These are phyloP conservation scores for Hyla sarda DNA, from an alignment of 2,113 vertebrate genomes.

Conservation along the genomic window DNA sequence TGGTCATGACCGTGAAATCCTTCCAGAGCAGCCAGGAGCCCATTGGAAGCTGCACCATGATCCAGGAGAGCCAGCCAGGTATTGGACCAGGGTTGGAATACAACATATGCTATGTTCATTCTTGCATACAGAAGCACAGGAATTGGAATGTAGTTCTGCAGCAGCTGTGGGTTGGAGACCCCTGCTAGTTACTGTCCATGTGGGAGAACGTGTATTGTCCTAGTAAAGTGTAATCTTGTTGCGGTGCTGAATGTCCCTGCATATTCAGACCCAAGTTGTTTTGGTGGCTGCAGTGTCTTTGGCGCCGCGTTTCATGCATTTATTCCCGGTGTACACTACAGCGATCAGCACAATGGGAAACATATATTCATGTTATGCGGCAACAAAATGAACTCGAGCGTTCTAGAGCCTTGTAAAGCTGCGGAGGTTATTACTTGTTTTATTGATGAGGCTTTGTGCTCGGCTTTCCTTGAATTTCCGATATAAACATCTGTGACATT, in stretches of 20 bases:
- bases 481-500: neutral
- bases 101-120: no score
- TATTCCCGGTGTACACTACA: neutral
- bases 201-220: neutral
- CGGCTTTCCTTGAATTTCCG: neutral
- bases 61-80: no score
- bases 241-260: neutral
- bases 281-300: neutral
- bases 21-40: no score
- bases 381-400: neutral
- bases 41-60: no score
- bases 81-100: no score
- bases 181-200: neutral
- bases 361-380: neutral
- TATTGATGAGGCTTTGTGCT: neutral
- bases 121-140: no score
- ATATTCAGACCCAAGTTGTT: slow-evolving; percentile 7
- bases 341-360: neutral
- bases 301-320: neutral
- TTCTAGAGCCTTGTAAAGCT: neutral
- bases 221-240: neutral
- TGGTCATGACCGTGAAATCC: no score
- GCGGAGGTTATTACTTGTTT: slow-evolving; percentile 2
- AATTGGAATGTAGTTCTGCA: no score
- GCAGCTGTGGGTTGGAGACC: no score